phyloP scores from a whole-genome alignment of 1,140 invertebrate genomes.

The Cherax destructor region DNA sequence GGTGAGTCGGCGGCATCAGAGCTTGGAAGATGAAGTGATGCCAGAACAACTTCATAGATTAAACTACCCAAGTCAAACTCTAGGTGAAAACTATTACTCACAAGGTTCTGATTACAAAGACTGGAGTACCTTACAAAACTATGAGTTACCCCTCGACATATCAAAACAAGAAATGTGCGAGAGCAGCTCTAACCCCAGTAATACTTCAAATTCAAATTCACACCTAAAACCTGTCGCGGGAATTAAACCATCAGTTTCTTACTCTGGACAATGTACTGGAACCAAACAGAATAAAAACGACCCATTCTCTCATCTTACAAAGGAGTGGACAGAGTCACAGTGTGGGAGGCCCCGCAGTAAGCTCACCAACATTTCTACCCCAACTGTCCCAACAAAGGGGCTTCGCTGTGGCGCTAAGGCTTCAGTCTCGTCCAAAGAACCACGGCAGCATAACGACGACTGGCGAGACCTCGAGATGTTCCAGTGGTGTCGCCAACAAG shows the following conservation, averaged over 20 bases:
- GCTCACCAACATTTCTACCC: neutral
- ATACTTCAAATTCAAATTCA: too few relatives aligned
- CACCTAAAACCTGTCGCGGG: conserved; percentile 34
- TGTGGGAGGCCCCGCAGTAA: conserved; percentile 9
- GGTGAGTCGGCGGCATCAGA: neutral
- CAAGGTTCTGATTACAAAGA: neutral
- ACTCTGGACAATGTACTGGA: neutral
- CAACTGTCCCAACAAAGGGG: neutral
- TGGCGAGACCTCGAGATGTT: conserved; percentile 62
- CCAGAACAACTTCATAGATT: neutral
- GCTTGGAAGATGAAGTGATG: neutral
- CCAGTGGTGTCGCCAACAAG: conserved; percentile 60
- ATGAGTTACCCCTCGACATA: neutral
- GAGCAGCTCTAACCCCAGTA: neutral
- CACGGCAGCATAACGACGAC: neutral
- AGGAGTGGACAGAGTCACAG: conserved; percentile 29
- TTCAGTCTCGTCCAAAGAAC: neutral
- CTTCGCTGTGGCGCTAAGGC: neutral
- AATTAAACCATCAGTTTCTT: conserved; percentile 17
- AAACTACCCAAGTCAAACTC: neutral
- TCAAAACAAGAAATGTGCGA: neutral
- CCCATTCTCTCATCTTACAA: conserved; percentile 44
- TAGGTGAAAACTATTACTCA: neutral
- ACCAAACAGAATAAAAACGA: neutral
- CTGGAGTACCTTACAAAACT: neutral